These are phyloP conservation scores for Galeruca laticollis DNA, from an alignment of 2,888 invertebrate genomes.

Conservation along the genomic window DNA sequence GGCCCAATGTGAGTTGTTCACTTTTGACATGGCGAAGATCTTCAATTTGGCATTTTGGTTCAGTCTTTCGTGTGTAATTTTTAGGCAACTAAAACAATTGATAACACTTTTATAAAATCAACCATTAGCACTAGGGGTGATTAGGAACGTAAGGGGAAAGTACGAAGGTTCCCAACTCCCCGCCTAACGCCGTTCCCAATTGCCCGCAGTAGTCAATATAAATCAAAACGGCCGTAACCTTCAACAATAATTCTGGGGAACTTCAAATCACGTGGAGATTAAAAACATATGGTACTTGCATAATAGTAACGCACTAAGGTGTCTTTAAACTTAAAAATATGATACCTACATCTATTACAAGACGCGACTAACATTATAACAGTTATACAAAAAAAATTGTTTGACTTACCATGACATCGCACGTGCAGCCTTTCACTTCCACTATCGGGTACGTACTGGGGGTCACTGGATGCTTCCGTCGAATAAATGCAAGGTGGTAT, in stretches of 20 bases:
- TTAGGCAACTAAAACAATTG: not conserved
- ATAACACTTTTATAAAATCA: not conserved
- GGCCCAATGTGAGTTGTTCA: too few species aligned
- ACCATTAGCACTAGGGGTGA: too few species aligned
- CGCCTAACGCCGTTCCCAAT: not conserved
- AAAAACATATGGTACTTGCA: too few species aligned
- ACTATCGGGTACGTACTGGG: too few species aligned
- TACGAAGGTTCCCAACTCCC: not conserved
- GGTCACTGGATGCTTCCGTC: too few species aligned
- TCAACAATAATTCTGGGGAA: too few species aligned
- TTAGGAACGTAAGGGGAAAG: not conserved
- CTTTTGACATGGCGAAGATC: slow-evolving; percentile 1
- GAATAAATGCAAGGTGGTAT: not conserved
- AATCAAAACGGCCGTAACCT: too few species aligned
- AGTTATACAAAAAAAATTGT: too few species aligned
- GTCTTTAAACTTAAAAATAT: not conserved
- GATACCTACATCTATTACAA: not conserved
- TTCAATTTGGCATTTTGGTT: not conserved
- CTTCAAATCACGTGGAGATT: too few species aligned
- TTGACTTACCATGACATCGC: not conserved
- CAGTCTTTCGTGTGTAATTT: not conserved
- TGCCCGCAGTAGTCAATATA: too few species aligned
- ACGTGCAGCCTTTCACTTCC: not conserved
- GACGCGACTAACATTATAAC: not conserved
- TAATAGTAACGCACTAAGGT: too few species aligned